Evolutionary conservation across 35 echinoderm and acorn worm species (phyloP).

Genomic region (Apostichopus californicus): DNA sequence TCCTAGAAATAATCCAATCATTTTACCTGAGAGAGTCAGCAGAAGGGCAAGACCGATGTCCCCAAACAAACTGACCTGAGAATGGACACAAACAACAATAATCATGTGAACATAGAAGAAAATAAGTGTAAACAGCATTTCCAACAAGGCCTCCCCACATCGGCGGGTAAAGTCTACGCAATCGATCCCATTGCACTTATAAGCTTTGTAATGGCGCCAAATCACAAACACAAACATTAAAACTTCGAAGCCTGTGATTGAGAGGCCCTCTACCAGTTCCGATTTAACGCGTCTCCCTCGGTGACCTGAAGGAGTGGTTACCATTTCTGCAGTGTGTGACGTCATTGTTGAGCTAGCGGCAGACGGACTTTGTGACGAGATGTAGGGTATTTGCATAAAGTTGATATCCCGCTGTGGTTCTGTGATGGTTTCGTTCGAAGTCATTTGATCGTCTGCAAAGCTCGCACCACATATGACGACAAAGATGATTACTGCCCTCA

Average conservation of each 20-base stretch:
- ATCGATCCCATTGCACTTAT: neutral
- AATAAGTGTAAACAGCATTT: neutral
- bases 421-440: neutral
- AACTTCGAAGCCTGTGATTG: neutral
- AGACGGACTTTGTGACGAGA: neutral
- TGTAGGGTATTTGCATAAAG: neutral
- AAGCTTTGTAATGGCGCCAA: neutral
- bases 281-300: neutral
- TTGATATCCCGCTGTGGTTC: too few relatives aligned
- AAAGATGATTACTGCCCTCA: conserved; percentile 1
- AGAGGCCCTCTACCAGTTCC: neutral
- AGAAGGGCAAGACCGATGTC: neutral
- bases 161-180: neutral
- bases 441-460: neutral
- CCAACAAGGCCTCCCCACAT: neutral
- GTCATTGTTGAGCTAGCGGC: neutral
- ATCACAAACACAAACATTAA: neutral
- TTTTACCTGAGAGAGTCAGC: neutral
- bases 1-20: conserved; percentile 35
- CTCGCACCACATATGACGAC: neutral
- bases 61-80: neutral
- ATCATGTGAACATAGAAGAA: neutral
- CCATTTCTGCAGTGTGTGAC: neutral
- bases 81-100: neutral
- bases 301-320: neutral